Conservation (phyloP, 2,888 invertebrate genomes). For the Timandra comae region DNA sequence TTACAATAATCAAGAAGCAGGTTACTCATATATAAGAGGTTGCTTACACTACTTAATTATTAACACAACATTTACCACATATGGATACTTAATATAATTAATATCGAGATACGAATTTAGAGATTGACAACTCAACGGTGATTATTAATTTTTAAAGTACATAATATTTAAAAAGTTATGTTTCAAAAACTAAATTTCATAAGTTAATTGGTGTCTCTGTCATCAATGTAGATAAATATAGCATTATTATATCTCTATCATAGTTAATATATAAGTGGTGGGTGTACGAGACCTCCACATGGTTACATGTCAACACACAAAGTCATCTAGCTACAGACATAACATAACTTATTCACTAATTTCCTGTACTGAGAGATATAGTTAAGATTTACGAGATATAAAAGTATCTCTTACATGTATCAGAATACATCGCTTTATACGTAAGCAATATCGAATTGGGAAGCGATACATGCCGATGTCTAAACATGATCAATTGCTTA, state of each 20-base stretch:
- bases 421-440: slow-evolving; percentile 18
- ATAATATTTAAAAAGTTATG: neutral
- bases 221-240: slow-evolving; percentile 24
- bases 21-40: too few species aligned
- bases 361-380: slow-evolving; percentile 76
- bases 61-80: too few species aligned
- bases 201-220: slow-evolving; percentile 22
- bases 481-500: slow-evolving; percentile 2
- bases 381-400: slow-evolving; percentile 40
- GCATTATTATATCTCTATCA: slow-evolving; percentile 21
- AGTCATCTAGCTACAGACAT: slow-evolving; percentile 60
- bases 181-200: neutral
- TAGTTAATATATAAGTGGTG: slow-evolving; percentile 8
- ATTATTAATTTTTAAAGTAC: too few species aligned
- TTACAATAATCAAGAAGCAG: too few species aligned
- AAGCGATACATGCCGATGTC: slow-evolving; percentile 6
- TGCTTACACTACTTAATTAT: too few species aligned
- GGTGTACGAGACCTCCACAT: slow-evolving; percentile 11
- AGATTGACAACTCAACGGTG: too few species aligned
- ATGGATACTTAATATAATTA: too few species aligned
- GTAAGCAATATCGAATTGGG: slow-evolving; percentile 3
- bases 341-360: slow-evolving; percentile 64
- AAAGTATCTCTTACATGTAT: slow-evolving; percentile 39
- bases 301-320: slow-evolving; percentile 37
- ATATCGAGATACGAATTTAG: too few species aligned